Base-by-base conservation (phyloP, 2,888 invertebrate genomes). In the Sesamia inferens region DNA sequence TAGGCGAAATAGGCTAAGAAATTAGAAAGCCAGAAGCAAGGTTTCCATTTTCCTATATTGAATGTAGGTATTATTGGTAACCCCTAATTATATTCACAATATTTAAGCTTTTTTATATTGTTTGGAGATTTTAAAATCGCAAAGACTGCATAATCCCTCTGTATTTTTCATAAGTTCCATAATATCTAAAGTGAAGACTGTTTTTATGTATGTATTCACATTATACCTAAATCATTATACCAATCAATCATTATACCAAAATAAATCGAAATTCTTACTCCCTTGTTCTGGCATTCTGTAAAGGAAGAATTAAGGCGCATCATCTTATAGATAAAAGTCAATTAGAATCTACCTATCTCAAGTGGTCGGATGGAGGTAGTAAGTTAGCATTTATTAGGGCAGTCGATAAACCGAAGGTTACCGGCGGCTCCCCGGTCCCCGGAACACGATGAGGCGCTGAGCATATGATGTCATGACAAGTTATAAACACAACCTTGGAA, bases 401-500 rank as follows among this genome's bases (percentile, higher is more conserved):
- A 42, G 51, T 73, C 73, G 63, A 74, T 76, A 76, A 71, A 66
- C 54, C 65, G 83, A 84, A 85, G 85, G 84, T 85, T 83, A 55
- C 71, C 62, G 16, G 59, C 59, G 55, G 51, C 78, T 58, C 48
- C 22, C 51, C 59, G 42, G 68, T 55, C 54, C 67, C 51, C 31
- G 31, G 31, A 31, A 31, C 31, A 31, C 31, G 31, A 1, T 3
- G 31, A 31, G 31, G 31, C 73, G 72, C 61, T 68, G 71, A 59
- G n/a, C 54, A 66, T 55, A 83, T 86, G 85, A 87, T 85, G 85
- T 86, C 85, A 86, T 64, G 64, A 58, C 59, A 67, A 77, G 14
- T 71, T 83, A 84, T 79, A 86, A 84, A 82, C 86, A 84, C 82
- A 88, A 82, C 93, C 93, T 93, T 93, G 93, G 76, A 87, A 87